Conservation (phyloP, 2,888 invertebrate genomes). For the Serrognathus titanus region DNA sequence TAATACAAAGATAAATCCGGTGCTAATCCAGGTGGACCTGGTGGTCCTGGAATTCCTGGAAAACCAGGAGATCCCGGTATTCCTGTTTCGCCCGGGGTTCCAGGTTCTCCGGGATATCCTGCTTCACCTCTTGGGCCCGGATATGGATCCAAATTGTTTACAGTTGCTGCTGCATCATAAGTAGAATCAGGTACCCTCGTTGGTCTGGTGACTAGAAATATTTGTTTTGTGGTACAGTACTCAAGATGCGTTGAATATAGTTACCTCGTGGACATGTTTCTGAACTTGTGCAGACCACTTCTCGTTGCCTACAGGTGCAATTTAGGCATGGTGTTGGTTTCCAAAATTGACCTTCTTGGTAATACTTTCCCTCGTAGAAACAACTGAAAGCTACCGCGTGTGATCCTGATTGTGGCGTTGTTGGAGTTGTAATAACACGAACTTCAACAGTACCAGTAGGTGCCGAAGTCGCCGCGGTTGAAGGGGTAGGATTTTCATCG, state of each 20-base stretch:
- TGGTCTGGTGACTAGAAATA: no score
- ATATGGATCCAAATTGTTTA: slow-evolving; percentile 20
- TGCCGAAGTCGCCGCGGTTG: background rate
- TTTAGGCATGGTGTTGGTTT: slow-evolving; percentile 66
- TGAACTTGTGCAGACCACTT: slow-evolving; percentile 54
- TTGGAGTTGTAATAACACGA: slow-evolving; percentile 30
- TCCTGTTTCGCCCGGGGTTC: slow-evolving; percentile 60
- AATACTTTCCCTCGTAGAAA: slow-evolving; percentile 58
- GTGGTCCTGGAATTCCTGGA: slow-evolving; percentile 66
- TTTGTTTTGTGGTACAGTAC: background rate
- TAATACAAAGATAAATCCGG: slow-evolving; percentile 75
- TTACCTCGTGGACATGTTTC: slow-evolving; percentile 49
- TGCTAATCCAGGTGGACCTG: slow-evolving; percentile 60
- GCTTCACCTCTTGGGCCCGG: slow-evolving; percentile 52
- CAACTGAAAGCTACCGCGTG: slow-evolving; percentile 45
- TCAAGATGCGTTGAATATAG: no score
- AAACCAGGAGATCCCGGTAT: slow-evolving; percentile 59
- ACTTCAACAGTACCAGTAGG: slow-evolving; percentile 38
- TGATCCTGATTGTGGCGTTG: slow-evolving; percentile 21
- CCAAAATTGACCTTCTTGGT: slow-evolving; percentile 68
- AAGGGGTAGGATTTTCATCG: slow-evolving; percentile 40
- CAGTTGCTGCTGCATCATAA: background rate
- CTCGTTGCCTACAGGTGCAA: slow-evolving; percentile 67
- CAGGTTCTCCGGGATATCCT: slow-evolving; percentile 56
- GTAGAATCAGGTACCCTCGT: background rate